These are phyloP conservation scores for Ooceraea biroi DNA, from an alignment of 1,140 invertebrate genomes.

Conservation along the genomic window DNA sequence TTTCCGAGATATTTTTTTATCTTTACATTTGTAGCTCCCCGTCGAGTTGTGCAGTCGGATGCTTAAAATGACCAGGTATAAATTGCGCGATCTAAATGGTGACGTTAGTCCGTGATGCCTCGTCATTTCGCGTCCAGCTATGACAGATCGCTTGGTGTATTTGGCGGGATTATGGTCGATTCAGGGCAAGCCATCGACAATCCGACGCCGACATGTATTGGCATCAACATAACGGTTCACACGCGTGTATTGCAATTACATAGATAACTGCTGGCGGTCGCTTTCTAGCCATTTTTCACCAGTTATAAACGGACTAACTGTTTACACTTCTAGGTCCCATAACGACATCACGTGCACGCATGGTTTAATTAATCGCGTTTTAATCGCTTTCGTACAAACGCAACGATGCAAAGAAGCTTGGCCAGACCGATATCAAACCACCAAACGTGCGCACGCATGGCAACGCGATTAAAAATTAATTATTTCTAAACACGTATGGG, in stretches of 20 bases:
- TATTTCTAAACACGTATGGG: no score
- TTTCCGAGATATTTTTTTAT: slow-evolving; percentile 5
- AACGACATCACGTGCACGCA: not conserved
- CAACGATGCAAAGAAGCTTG: no score
- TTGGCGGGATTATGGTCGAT: slow-evolving; percentile 28
- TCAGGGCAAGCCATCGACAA: not conserved
- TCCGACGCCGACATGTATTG: not conserved
- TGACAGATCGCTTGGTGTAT: slow-evolving; percentile 34
- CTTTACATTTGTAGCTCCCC: slow-evolving; percentile 13
- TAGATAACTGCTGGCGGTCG: not conserved
- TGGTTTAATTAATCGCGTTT: no score
- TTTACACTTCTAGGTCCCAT: not conserved
- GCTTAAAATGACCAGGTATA: slow-evolving; percentile 12
- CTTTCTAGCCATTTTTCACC: not conserved
- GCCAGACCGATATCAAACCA: no score
- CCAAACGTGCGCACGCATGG: no score
- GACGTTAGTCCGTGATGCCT: not conserved
- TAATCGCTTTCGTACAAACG: no score
- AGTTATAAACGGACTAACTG: not conserved
- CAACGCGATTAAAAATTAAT: no score
- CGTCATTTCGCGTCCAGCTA: slow-evolving; percentile 14
- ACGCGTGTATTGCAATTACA: slow-evolving; percentile 13
- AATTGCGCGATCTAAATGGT: slow-evolving; percentile 24
- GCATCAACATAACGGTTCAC: not conserved
- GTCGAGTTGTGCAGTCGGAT: not conserved